Percentiles rank a stretch among this genome's conserved stretches.
phyloP scores from a whole-genome alignment of 2,113 vertebrate species.

The Irena cyanogastra region DNA sequence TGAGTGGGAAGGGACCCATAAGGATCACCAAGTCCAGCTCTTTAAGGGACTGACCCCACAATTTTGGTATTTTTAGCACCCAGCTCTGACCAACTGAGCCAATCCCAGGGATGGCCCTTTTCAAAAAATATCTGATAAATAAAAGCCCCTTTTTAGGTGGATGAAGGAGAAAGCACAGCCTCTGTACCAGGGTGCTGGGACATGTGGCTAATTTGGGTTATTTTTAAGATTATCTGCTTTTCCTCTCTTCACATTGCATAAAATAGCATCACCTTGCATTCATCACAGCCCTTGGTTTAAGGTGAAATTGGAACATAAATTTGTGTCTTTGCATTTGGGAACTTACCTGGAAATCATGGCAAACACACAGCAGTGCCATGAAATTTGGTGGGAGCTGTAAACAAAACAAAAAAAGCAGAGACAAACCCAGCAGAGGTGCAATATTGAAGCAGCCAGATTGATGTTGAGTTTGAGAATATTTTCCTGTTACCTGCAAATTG shows the following conservation, averaged over 20 bases:
- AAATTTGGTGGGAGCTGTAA: background rate
- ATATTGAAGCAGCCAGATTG: background rate
- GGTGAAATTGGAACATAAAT: background rate
- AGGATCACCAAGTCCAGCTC: no score
- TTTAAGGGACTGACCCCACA: no score
- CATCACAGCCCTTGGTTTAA: background rate
- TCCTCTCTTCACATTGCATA: background rate
- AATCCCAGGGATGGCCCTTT: no score
- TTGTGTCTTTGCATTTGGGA: background rate
- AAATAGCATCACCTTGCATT: background rate
- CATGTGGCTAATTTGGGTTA: background rate
- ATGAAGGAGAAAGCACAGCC: no score
- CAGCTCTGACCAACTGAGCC: no score
- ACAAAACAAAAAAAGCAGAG: background rate
- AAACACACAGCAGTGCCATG: background rate
- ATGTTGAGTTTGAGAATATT: background rate
- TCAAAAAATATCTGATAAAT: no score
- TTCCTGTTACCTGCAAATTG: background rate
- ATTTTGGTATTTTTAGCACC: no score
- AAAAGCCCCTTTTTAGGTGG: no score
- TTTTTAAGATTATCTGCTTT: background rate
- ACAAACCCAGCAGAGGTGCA: background rate
- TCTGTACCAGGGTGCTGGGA: no score
- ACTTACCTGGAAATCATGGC: background rate
- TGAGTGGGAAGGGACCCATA: no score